These are phyloP conservation scores for Hippasteria phrygiana DNA, from an alignment of 53 echinoderm and acorn worm genomes.

Conservation along the genomic window DNA sequence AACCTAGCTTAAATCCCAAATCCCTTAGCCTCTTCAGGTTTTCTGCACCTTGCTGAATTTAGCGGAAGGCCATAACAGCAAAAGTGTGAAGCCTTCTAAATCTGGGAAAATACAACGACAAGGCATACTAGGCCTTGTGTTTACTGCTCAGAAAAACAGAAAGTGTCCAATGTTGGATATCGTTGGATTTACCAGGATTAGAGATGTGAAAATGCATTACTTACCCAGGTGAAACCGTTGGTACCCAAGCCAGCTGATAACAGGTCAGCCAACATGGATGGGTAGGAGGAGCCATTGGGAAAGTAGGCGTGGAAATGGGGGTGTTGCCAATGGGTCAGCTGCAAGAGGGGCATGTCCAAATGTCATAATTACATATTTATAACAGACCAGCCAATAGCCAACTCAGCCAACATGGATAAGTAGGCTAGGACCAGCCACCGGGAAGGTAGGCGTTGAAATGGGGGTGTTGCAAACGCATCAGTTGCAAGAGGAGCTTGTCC, in stretches of 20 bases:
- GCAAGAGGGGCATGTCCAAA: background rate
- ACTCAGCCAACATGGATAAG: slow-evolving; percentile 79
- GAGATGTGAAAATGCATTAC: too few species aligned
- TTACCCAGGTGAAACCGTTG: slow-evolving; percentile 86
- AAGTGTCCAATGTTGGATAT: too few species aligned
- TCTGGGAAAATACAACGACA: too few species aligned
- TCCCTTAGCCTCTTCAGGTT: too few species aligned
- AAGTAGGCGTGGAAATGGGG: slow-evolving; percentile 87
- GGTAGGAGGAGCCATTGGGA: slow-evolving; percentile 81
- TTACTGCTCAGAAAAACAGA: background rate
- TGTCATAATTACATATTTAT: too few species aligned
- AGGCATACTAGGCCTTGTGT: too few species aligned
- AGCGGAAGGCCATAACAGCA: too few species aligned
- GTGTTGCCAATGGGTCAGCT: slow-evolving; percentile 91
- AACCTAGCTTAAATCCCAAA: too few species aligned
- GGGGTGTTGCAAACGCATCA: slow-evolving; percentile 88
- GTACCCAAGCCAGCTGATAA: slow-evolving; percentile 83
- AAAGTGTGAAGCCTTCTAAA: too few species aligned
- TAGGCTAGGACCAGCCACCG: slow-evolving; percentile 81
- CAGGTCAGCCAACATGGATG: slow-evolving; percentile 81
- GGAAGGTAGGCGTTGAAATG: slow-evolving; percentile 86
- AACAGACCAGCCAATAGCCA: slow-evolving; percentile 82
- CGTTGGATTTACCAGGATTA: background rate
- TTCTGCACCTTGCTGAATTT: too few species aligned
- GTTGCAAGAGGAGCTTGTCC: slow-evolving; percentile 21